phyloP scores from a whole-genome alignment of 2,888 invertebrate genomes.

The Cryptocheilus praepositus region DNA sequence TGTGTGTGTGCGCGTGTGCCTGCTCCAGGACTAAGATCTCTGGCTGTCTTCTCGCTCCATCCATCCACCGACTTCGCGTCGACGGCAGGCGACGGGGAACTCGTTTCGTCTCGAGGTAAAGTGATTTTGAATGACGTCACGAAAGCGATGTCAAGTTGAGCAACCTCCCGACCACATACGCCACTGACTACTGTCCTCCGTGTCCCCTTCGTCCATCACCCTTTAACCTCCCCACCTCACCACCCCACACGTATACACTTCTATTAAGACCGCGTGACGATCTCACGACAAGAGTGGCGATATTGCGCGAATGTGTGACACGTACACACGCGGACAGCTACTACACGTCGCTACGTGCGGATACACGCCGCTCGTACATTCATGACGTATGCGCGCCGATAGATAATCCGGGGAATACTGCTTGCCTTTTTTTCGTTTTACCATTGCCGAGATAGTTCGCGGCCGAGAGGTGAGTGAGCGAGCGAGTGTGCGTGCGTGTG shows the following conservation, averaged over 20 bases:
- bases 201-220: neutral
- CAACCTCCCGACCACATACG: constrained; percentile 57
- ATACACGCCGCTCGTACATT: neutral
- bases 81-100: constrained; percentile 27
- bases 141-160: constrained; percentile 61
- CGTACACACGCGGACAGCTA: neutral
- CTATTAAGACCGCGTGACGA: constrained; percentile 7
- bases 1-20: neutral
- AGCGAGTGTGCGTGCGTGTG: too few relatives aligned
- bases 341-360: too few relatives aligned
- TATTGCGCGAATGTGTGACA: constrained; percentile 8
- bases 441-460: too few relatives aligned
- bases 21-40: neutral
- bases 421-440: too few relatives aligned
- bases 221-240: neutral
- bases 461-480: too few relatives aligned
- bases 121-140: constrained; percentile 59
- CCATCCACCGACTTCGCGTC: constrained; percentile 13
- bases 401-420: constrained; percentile 13
- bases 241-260: constrained; percentile 5
- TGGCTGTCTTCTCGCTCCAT: neutral
- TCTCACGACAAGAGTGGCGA: constrained; percentile 27
- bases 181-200: constrained; percentile 23
- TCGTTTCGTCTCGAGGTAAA: constrained; percentile 58
- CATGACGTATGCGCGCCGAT: neutral